Base-by-base conservation (phyloP, 2,797 vertebrate genomes). In the Brachyalestes nurse region DNA sequence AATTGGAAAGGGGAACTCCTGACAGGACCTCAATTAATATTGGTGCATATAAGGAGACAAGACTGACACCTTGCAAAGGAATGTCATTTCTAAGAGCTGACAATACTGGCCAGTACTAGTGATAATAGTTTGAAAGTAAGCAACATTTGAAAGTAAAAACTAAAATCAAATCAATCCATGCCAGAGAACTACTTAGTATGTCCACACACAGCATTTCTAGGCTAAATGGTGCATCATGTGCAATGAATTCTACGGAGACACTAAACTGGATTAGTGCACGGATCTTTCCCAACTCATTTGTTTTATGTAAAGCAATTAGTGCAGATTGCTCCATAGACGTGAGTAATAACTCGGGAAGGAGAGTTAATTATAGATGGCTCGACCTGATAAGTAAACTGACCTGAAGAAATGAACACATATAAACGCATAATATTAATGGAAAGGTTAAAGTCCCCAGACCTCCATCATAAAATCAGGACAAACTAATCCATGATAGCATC, bases 11-110 rank as follows among this genome's bases (percentile, higher is more conserved):
- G 61, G 74, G 21, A 8, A 6, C 65, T 78, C 34, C 60, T 42
- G 38, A 75, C 72, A 82, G 64, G 66, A 82, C 65, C 78, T 80
- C 21, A 53, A 57, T 79, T 75, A 62, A 49, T 79, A 25, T n/a
- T 73, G 75, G 16, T 61, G 75, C 61, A 70, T 66, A 28, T 70
- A 16, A 13, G 58, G 21, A 72, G 53, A 19, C 34, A 74, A 71
- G 71, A 67, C 17, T 76, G 67, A 81, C 76, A 78, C 38, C 19
- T 62, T 62, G 25, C 47, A 61, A 23, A 58, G 62, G 66, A 78
- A 38, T 6, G 67, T 34, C 72, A 72, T 79, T 79, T 79, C 45
- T 38, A 72, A 73, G 53, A 78, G 55, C 57, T 77, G 76, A 85
- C 62, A 25, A 75, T 16, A 64, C 2, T 74, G 53, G 38, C 67